Conservation (phyloP, 2,888 invertebrate species). For the Ernsta delagoae region DNA sequence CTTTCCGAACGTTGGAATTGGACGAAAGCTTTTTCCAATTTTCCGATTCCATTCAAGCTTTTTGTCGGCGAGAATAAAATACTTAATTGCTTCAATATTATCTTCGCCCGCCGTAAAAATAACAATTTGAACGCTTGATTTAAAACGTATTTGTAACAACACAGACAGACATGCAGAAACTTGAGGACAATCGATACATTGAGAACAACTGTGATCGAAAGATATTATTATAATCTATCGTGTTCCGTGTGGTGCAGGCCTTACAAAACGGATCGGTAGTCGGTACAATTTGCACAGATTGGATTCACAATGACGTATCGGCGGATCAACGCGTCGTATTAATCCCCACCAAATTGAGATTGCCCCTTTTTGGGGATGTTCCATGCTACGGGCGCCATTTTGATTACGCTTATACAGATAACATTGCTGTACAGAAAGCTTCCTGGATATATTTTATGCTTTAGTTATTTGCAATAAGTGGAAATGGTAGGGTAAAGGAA, state of each 20-base stretch:
- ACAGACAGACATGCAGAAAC: neutral
- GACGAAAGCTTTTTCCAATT: constrained; percentile 27
- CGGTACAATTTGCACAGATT: constrained; percentile 61
- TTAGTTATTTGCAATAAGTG: neutral
- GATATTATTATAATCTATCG: neutral
- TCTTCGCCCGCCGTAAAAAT: neutral
- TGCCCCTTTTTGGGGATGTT: constrained; percentile 55
- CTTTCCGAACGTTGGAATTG: constrained; percentile 15
- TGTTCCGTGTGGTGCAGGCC: neutral
- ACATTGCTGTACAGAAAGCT: constrained; percentile 38
- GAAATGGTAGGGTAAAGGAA: neutral
- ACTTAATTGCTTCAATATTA: constrained; percentile 20
- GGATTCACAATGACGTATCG: constrained; percentile 57
- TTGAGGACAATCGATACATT: neutral
- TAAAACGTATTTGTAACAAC: neutral
- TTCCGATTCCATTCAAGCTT: constrained; percentile 26
- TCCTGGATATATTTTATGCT: constrained; percentile 2
- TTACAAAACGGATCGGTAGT: constrained; percentile 54
- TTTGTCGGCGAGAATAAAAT: constrained; percentile 23
- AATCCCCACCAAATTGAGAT: constrained; percentile 60
- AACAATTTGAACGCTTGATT: neutral
- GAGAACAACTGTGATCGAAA: neutral
- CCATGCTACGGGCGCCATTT: constrained; percentile 48
- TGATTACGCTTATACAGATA: constrained; percentile 50
- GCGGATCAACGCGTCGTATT: constrained; percentile 59